Percentiles rank a stretch among this genome's conserved stretches.
These are phyloP conservation scores for Copidosoma aretas DNA, from an alignment of 2,888 invertebrate species.

Conservation along the genomic window DNA sequence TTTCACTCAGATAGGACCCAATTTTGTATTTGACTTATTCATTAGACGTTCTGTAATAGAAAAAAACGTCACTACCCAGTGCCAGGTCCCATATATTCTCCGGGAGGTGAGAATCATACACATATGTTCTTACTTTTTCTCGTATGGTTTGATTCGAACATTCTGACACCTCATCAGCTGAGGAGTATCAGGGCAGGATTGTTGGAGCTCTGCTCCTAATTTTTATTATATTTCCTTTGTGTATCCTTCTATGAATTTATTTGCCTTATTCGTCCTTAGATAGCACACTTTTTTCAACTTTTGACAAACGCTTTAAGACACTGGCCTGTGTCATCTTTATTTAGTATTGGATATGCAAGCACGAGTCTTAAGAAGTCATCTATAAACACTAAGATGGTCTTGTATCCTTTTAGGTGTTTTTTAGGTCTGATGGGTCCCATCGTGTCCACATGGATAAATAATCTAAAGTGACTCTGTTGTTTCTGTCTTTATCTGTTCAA, in stretches of 20 bases:
- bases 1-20: no score
- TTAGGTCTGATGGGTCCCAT: no score
- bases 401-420: slow-evolving; percentile 13
- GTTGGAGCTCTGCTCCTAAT: slow-evolving; percentile 5
- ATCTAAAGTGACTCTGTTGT: not conserved
- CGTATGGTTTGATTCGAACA: not conserved
- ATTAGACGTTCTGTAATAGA: no score
- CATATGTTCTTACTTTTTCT: not conserved
- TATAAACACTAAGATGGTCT: slow-evolving; percentile 35
- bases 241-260: slow-evolving; percentile 16
- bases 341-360: slow-evolving; percentile 37
- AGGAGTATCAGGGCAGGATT: slow-evolving; percentile 5
- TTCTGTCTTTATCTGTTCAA: slow-evolving; percentile 11
- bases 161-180: slow-evolving; percentile 6
- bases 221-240: slow-evolving; percentile 8
- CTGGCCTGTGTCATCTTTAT: slow-evolving; percentile 23
- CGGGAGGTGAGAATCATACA: no score
- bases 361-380: slow-evolving; percentile 43
- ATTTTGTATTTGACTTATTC: no score
- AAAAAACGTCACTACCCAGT: no score
- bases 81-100: no score
- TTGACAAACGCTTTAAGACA: slow-evolving; percentile 13
- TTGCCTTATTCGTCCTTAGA: slow-evolving; percentile 18
- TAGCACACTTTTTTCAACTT: slow-evolving; percentile 16
- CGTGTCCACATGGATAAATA: not conserved